Evolutionary conservation across 2,797 vertebrate species (phyloP).

Genomic region (Sebastes vulpes): DNA sequence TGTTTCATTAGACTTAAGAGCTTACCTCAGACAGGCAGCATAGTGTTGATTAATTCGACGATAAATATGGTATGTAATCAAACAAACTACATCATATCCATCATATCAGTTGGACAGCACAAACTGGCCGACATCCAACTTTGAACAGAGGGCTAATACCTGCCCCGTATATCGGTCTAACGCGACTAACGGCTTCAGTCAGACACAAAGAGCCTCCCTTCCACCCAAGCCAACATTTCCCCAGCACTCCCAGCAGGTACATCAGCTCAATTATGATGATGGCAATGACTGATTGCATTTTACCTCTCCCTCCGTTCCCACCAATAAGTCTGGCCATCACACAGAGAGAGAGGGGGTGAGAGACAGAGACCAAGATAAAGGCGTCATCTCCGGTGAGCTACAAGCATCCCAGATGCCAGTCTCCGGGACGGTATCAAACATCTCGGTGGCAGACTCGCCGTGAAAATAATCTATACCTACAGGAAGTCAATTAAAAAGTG

Average conservation of each 20-base stretch:
- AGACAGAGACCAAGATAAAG: conserved; percentile 52
- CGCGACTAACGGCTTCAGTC: conserved; percentile 67
- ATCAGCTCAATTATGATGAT: conserved; percentile 84
- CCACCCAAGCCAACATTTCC: conserved; percentile 67
- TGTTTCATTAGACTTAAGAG: conserved; percentile 35
- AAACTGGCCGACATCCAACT: conserved; percentile 48
- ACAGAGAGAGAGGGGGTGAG: conserved; percentile 29
- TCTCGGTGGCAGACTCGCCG: conserved; percentile 89
- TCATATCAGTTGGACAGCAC: conserved; percentile 37
- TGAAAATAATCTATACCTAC: conserved; percentile 93
- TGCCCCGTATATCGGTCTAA: conserved; percentile 34
- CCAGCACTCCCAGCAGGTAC: conserved; percentile 76
- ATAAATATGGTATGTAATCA: conserved; percentile 48
- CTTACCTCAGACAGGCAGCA: conserved; percentile 18
- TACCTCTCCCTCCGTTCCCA: conserved; percentile 71
- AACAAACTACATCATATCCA: conserved; percentile 50
- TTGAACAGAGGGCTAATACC: conserved; percentile 49
- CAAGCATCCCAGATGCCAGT: conserved; percentile 81
- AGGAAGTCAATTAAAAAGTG: conserved; percentile 97
- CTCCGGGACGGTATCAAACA: conserved; percentile 84
- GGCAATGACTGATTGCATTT: conserved; percentile 84
- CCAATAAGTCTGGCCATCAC: conserved; percentile 79
- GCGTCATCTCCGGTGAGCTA: conserved; percentile 73
- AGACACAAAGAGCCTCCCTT: conserved; percentile 66
- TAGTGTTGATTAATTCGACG: conserved; percentile 39